Base-by-base conservation (phyloP, 2,888 invertebrate genomes). In the Coleophora flavipennella region DNA sequence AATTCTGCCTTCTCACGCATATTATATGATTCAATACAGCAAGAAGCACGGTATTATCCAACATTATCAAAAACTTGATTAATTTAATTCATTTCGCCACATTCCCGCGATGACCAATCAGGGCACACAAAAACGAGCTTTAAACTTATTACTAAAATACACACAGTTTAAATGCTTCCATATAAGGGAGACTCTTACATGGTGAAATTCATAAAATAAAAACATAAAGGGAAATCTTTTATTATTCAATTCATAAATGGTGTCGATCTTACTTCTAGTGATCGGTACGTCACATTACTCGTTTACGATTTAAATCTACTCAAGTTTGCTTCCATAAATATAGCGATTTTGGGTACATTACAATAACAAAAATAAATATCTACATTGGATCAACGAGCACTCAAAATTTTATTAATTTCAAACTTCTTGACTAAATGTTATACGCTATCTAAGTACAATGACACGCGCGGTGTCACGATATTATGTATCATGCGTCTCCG, bases 291-390 rank as follows among this genome's bases (percentile, higher is more conserved):
- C 38, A 25, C 58, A 53, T 53, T 57, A 53, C 49, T 60, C 55
- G 48, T 53, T 58, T 62, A 66, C 55, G 51, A 55, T 62, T 64
- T 62, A 62, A 63, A 63, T 60, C 65, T 68, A 67, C 6, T 64
- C 55, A 57, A 50, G 57, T 55, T 57, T 57, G 59, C 54, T 64
- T 65, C 58, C 67, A 74, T 76, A 77, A 73, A 78, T 75, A 77
- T 76, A 74, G 66, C 66, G 67, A 77, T 78, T 79, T 78, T 57
- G 79, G 75, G 62, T 72, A 79, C 73, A 80, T 77, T 75, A 80
- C 65, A 67, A 77, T 80, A 81, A 84, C 83, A 83, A 81, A 83
- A 84, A 84, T 84, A 84, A 83, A 83, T 81, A 84, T 84, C 81
- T 84, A 83, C 79, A 83, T 75, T 71, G 77, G 66, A 67, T 76